phyloP scores from a whole-genome alignment of 2,888 invertebrate genomes.

The Melanostoma mellinum region DNA sequence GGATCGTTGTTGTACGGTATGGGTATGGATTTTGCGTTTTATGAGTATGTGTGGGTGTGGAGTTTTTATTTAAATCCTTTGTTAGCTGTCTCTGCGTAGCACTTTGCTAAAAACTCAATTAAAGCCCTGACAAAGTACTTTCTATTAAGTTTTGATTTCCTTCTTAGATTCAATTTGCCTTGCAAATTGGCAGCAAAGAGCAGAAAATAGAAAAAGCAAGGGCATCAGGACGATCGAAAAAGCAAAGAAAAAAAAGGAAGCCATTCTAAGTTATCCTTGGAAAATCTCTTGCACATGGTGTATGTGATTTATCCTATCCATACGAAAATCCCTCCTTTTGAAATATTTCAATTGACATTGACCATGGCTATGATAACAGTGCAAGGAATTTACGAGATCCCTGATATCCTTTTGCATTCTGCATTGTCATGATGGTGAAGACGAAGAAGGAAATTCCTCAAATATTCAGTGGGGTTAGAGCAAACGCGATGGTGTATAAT shows the following conservation, averaged over 20 bases:
- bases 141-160: slow-evolving; percentile 69
- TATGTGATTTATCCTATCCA: slow-evolving; percentile 64
- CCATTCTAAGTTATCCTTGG: slow-evolving; percentile 37
- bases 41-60: background rate
- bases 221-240: slow-evolving; percentile 29
- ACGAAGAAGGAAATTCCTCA: slow-evolving; percentile 33
- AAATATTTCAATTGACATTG: slow-evolving; percentile 73
- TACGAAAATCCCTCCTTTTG: slow-evolving; percentile 53
- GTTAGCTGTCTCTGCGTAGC: slow-evolving; percentile 52
- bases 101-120: slow-evolving; percentile 70
- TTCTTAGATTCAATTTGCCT: slow-evolving; percentile 71
- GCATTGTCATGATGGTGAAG: slow-evolving; percentile 44
- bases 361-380: slow-evolving; percentile 71
- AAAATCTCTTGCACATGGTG: slow-evolving; percentile 21
- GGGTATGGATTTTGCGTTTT: background rate
- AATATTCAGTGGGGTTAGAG: slow-evolving; percentile 14
- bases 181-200: slow-evolving; percentile 61
- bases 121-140: slow-evolving; percentile 70
- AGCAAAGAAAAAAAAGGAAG: slow-evolving; percentile 7
- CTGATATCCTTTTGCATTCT: slow-evolving; percentile 65
- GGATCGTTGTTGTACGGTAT: background rate
- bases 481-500: slow-evolving; percentile 24
- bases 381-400: slow-evolving; percentile 66
- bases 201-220: slow-evolving; percentile 7
- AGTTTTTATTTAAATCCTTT: slow-evolving; percentile 64